Conservation (phyloP, 2,797 vertebrate species). For the Enoplosus armatus region DNA sequence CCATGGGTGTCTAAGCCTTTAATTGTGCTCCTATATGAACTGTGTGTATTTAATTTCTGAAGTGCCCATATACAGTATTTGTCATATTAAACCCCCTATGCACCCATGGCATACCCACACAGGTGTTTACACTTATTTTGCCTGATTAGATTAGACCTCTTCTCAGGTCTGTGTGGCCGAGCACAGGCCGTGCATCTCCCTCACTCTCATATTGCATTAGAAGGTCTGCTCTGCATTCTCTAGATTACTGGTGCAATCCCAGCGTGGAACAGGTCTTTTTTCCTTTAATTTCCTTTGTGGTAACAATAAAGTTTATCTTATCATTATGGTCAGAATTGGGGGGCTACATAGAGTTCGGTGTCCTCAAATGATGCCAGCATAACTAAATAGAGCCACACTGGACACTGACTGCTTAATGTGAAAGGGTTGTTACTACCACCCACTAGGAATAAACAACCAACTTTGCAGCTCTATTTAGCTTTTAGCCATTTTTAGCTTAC, state of each 20-base stretch:
- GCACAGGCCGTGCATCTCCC: neutral
- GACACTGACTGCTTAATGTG: neutral
- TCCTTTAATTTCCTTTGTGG: neutral
- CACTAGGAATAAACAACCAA: neutral
- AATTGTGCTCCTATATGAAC: neutral
- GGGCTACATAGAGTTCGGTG: neutral
- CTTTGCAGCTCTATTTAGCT: neutral
- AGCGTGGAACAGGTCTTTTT: neutral
- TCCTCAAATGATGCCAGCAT: neutral
- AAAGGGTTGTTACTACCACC: neutral
- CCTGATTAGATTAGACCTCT: neutral
- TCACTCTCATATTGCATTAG: neutral
- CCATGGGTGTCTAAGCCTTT: neutral
- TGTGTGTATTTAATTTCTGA: neutral
- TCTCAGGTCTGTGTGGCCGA: neutral
- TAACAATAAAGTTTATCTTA: neutral
- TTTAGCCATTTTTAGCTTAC: neutral
- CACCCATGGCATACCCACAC: neutral
- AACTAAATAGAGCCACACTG: neutral
- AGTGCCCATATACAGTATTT: neutral
- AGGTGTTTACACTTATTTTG: neutral
- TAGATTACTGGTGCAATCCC: neutral
- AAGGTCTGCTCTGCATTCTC: neutral
- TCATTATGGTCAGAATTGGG: neutral
- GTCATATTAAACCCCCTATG: neutral